Conservation (phyloP, 2,888 invertebrate species). For the Drepanosiphum platanoidis region DNA sequence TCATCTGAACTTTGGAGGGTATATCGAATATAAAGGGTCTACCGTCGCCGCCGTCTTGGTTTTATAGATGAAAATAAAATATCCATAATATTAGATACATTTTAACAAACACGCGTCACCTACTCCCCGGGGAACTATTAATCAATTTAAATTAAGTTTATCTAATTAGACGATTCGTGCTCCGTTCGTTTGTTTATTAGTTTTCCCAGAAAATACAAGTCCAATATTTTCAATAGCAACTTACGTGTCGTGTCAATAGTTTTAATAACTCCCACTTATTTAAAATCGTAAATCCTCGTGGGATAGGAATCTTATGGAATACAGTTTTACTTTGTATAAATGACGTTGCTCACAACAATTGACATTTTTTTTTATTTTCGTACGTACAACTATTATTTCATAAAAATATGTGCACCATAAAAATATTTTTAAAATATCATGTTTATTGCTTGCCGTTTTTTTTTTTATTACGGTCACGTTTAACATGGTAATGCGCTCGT, state of each 20-base stretch:
- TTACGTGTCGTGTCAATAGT: too few relatives aligned
- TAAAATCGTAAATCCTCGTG: too few relatives aligned
- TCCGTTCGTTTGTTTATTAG: not conserved
- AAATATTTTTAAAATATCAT: slow-evolving; percentile 35
- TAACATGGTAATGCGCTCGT: slow-evolving; percentile 31
- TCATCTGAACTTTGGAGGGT: slow-evolving; percentile 59
- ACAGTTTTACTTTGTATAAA: slow-evolving; percentile 5
- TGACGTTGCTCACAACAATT: not conserved
- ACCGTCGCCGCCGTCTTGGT: slow-evolving; percentile 39
- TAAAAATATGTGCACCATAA: slow-evolving; percentile 12
- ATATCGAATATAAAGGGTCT: slow-evolving; percentile 36
- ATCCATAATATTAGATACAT: slow-evolving; percentile 23
- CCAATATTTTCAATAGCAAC: too few relatives aligned
- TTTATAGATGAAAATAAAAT: slow-evolving; percentile 49
- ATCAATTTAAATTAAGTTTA: slow-evolving; percentile 28
- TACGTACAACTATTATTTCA: not conserved
- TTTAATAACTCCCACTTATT: too few relatives aligned
- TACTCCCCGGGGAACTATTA: slow-evolving; percentile 7
- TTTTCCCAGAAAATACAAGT: not conserved
- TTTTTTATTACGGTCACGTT: slow-evolving; percentile 46
- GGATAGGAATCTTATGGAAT: not conserved
- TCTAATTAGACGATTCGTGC: not conserved
- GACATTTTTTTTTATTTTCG: not conserved
- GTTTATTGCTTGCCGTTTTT: slow-evolving; percentile 17
- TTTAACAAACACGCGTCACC: not conserved